Evolutionary conservation across 2,797 vertebrate species (phyloP), one percentile per base, ranked within the genome.

Genomic region (Orestias chungarensis): DNA sequence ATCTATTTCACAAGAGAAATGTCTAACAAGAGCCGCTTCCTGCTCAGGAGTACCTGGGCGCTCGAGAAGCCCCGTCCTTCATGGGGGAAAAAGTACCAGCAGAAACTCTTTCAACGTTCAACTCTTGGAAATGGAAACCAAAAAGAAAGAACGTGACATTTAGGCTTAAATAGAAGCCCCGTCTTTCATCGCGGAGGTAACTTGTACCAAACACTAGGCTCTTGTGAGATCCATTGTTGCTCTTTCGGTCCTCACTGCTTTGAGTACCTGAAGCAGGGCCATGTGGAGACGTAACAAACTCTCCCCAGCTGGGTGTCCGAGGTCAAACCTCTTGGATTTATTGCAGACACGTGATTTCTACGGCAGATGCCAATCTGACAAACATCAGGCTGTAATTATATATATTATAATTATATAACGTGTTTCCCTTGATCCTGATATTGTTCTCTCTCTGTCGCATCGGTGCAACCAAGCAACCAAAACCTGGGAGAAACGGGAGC

Each of bases 311-410:
- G 74, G 66, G 82, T 89, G 62, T 74, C 70, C 68, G 33, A 54
- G 73, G 64, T 71, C 66, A 82, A 78, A 87, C 69, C 68, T 50
- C 54, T 33, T 7, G 80, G 86, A 91, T 90, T 91, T 89, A 93
- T 87, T 68, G 79, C 78, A 88, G 93, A 87, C 88, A 91, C 87
- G 91, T 91, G 89, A 93, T 87, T 88, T 82, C 74, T 73, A 75
- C 66, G 74, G 69, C 82, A 46, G 59, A 74, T 62, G 80, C 87
- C 89, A 84, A 91, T 89, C 82, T 87, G 69, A 78, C 73, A 7
- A 5, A 35, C 74, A 52, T 82, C 82, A 40, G 55, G 85, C 88
- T 90, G 71, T 87, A 93, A 93, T 93, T 91, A 91, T 25, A 18
- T 83, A 82, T 86, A 88, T 92, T 91, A 86, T 82, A 78, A 81